A percentile compares a stretch with the other conserved stretches of the same genome.
Conservation (phyloP, 2,797 vertebrate species). For the Artibeus jamaicensis region DNA sequence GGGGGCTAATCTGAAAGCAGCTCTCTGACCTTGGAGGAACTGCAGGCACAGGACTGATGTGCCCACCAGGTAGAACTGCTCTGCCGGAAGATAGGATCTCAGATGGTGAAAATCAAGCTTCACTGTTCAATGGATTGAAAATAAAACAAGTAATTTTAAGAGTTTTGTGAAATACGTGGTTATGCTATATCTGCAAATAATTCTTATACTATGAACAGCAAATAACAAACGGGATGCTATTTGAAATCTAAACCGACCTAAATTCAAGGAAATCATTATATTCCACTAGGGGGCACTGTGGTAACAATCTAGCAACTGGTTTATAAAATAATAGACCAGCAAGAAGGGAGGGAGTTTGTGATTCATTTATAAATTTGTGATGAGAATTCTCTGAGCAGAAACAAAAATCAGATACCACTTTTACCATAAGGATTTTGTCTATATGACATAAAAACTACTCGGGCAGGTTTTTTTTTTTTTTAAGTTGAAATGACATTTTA, state of each 20-base stretch:
- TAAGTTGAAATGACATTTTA: background rate
- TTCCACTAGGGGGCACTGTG: conserved; percentile 60
- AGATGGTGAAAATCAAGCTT: background rate
- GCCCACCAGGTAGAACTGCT: background rate
- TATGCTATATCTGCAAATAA: background rate
- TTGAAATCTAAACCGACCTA: background rate
- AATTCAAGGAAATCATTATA: background rate
- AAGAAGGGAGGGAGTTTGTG: background rate
- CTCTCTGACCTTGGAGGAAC: background rate
- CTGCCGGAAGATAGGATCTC: background rate
- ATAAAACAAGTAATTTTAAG: background rate
- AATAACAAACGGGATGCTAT: background rate
- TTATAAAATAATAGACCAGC: background rate
- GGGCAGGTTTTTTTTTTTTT: background rate
- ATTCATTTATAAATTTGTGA: background rate
- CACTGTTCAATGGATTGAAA: background rate
- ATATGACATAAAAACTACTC: background rate
- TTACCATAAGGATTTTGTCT: background rate
- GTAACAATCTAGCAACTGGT: background rate
- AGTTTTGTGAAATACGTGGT: background rate
- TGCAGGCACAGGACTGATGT: accelerated
- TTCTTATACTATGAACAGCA: background rate
- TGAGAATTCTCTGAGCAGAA: background rate
- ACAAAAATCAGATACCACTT: background rate
- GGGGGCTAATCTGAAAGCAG: background rate